Evolutionary conservation across 2,113 vertebrate species (phyloP).

Genomic region (Chrysochloris asiatica): DNA sequence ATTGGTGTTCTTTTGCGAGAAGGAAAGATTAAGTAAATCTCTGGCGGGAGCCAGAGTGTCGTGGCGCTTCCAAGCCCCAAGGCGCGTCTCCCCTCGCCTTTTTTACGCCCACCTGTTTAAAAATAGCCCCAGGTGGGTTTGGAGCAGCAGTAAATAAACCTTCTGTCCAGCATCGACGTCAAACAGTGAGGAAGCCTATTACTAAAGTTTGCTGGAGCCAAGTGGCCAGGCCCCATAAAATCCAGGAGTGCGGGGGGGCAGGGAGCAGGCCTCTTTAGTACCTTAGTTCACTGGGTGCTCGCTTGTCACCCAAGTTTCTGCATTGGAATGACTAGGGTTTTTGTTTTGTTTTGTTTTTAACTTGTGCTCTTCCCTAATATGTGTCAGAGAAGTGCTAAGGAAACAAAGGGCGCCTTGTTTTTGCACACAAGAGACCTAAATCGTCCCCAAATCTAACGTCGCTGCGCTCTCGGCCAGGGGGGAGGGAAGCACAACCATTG

Average conservation of each 20-base stretch:
- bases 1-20: not conserved
- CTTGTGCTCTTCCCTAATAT: conserved; percentile 36
- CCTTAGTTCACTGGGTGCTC: not conserved
- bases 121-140: not conserved
- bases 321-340: not conserved
- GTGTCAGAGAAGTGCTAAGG: not conserved
- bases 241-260: fast-evolving
- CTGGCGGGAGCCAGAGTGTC: not conserved
- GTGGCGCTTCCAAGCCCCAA: not conserved
- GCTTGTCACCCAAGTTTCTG: not conserved
- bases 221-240: too few relatives aligned
- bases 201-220: not conserved
- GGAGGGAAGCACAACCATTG: conserved; percentile 30
- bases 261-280: not conserved
- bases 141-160: not conserved
- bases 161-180: not conserved
- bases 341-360: not conserved
- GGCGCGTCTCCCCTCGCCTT: not conserved
- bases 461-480: fast-evolving
- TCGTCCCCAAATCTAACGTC: not conserved
- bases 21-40: not conserved
- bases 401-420: conserved; percentile 65
- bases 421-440: not conserved
- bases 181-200: not conserved
- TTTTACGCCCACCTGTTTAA: not conserved